phyloP scores from a whole-genome alignment of 2,888 invertebrate genomes.

The Stomorhina lunata region DNA sequence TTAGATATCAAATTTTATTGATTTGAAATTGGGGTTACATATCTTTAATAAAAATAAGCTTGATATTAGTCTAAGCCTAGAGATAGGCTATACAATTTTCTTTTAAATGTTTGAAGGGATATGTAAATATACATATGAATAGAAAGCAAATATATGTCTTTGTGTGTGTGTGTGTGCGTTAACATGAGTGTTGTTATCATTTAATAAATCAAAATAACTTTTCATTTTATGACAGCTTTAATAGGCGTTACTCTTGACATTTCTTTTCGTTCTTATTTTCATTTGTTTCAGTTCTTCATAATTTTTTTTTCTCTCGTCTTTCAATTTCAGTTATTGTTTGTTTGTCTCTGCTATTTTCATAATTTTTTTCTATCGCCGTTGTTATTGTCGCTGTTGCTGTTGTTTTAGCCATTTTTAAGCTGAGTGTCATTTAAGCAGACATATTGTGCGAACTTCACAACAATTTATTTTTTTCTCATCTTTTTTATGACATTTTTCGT shows the following conservation, averaged over 20 bases:
- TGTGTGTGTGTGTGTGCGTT: background rate
- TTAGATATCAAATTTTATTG: too few species aligned
- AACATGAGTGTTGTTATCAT: constrained; percentile 64
- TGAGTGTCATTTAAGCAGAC: constrained; percentile 37
- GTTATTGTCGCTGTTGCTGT: background rate
- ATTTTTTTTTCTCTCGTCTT: constrained; percentile 22
- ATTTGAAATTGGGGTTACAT: too few species aligned
- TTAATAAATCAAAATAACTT: constrained; percentile 77
- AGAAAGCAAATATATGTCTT: background rate
- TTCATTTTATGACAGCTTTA: constrained; percentile 69
- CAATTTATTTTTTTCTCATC: background rate
- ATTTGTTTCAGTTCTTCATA: constrained; percentile 15
- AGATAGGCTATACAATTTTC: too few species aligned
- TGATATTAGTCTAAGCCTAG: too few species aligned
- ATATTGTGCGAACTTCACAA: constrained; percentile 19
- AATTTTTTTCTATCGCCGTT: background rate
- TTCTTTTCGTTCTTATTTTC: constrained; percentile 33
- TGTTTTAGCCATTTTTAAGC: background rate
- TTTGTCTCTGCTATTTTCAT: constrained; percentile 3
- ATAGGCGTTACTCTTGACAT: constrained; percentile 64
- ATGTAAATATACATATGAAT: background rate
- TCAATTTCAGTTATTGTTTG: constrained; percentile 23
- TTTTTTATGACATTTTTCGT: constrained; percentile 14
- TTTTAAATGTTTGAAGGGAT: too few species aligned
- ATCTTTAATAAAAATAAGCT: too few species aligned